Percentiles rank a stretch among this genome's conserved stretches.
These are phyloP conservation scores for Orthosia incerta DNA, from an alignment of 2,888 invertebrate genomes.

Conservation along the genomic window DNA sequence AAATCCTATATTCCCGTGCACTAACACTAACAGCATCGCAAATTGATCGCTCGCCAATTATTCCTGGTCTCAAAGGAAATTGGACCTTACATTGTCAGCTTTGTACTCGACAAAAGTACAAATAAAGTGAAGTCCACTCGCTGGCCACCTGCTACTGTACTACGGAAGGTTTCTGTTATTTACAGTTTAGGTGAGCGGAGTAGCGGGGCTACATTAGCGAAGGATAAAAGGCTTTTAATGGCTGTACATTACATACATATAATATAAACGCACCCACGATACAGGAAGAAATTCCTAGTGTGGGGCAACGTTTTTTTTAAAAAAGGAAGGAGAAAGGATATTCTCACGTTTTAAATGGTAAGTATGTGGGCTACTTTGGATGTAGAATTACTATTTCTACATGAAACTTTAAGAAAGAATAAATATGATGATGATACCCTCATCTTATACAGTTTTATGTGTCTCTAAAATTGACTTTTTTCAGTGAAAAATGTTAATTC, in stretches of 20 bases:
- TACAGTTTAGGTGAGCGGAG: background rate
- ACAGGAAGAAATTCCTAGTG: too few species aligned
- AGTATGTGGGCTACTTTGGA: background rate
- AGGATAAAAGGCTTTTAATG: background rate
- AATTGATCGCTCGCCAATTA: constrained; percentile 62
- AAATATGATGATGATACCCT: background rate
- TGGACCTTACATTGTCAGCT: constrained; percentile 12
- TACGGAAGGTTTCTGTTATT: background rate
- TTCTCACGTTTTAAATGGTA: background rate
- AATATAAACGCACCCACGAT: too few species aligned
- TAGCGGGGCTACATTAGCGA: too few species aligned
- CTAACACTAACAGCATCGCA: constrained; percentile 48
- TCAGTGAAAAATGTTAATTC: too few species aligned
- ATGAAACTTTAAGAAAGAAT: background rate
- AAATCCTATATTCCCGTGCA: constrained; percentile 60
- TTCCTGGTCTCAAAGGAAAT: constrained; percentile 46
- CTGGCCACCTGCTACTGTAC: background rate
- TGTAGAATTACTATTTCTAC: background rate
- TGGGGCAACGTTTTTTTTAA: too few species aligned
- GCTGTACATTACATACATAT: background rate
- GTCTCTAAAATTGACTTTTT: too few species aligned
- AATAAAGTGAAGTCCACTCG: constrained; percentile 7
- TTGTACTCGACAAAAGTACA: background rate
- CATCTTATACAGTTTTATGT: background rate
- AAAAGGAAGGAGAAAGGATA: too few species aligned